Evolutionary conservation across 2,113 vertebrate genomes (phyloP).

Genomic region (Hemicordylus capensis): DNA sequence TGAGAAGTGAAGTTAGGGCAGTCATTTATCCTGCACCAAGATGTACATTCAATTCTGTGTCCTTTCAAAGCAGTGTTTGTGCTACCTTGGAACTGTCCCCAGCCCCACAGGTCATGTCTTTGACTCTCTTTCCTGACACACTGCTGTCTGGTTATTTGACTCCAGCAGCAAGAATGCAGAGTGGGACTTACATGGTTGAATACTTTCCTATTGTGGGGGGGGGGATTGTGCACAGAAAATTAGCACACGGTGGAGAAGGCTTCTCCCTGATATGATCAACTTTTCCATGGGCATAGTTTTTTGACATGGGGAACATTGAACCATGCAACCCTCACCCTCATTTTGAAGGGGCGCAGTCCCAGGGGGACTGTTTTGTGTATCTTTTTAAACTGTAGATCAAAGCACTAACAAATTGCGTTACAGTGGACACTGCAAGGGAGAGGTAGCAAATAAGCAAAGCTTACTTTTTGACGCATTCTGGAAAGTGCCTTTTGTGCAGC

Average conservation of each 20-base stretch:
- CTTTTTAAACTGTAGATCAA: not conserved
- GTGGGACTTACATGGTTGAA: not conserved
- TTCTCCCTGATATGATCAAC: not conserved
- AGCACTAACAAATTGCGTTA: not conserved
- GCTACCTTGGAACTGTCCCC: not conserved
- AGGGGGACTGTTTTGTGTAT: not conserved
- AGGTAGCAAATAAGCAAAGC: not conserved
- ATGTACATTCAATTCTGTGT: not conserved
- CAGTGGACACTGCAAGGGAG: not conserved
- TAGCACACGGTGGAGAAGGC: not conserved
- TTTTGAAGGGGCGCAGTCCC: not conserved
- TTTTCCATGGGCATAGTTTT: not conserved
- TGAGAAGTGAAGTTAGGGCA: not conserved
- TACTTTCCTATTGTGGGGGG: too few species aligned
- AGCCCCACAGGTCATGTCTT: not conserved
- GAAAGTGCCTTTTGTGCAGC: slow-evolving; percentile 28
- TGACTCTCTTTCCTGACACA: not conserved
- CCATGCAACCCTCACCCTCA: not conserved
- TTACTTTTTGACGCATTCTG: slow-evolving; percentile 48
- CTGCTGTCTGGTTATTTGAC: not conserved
- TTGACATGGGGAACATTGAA: not conserved
- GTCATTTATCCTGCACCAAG: not conserved
- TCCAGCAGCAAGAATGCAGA: too few species aligned
- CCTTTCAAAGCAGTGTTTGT: not conserved
- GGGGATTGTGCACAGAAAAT: not conserved